Conservation (phyloP, 2,797 vertebrate species). For the Sebastes wilsoni region DNA sequence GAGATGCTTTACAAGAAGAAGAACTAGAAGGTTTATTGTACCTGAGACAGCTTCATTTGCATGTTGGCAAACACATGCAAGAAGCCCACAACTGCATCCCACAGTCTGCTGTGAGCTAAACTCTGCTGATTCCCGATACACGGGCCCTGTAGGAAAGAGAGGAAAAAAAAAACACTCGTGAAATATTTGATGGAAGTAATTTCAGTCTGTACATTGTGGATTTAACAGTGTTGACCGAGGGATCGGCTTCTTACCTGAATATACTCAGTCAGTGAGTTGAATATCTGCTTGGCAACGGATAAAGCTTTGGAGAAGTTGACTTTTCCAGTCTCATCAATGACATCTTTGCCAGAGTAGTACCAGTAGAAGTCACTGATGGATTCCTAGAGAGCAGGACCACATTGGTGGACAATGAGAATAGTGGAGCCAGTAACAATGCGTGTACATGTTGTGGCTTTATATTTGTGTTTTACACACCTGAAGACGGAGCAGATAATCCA, state of each 20-base stretch:
- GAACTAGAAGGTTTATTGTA: slow-evolving; percentile 39
- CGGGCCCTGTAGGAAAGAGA: slow-evolving; percentile 83
- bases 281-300: slow-evolving; percentile 95
- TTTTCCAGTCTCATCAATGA: slow-evolving; percentile 94
- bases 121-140: slow-evolving; percentile 98
- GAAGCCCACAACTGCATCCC: slow-evolving; percentile 97
- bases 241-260: slow-evolving; percentile 88
- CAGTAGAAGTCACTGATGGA: slow-evolving; percentile 99
- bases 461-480: slow-evolving; percentile 83
- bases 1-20: background rate
- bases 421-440: background rate
- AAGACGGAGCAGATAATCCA: slow-evolving; percentile 96
- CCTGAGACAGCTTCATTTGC: slow-evolving; percentile 99
- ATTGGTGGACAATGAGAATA: background rate
- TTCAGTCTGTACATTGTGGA: background rate
- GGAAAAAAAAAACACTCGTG: background rate
- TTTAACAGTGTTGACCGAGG: background rate
- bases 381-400: slow-evolving; percentile 80
- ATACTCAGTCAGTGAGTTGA: slow-evolving; percentile 98
- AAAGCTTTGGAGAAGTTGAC: slow-evolving; percentile 95
- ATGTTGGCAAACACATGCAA: slow-evolving; percentile 97
- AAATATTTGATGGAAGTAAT: background rate
- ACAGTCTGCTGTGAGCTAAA: slow-evolving; percentile 94
- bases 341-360: slow-evolving; percentile 97
- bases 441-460: background rate